Percentiles rank a stretch among this genome's conserved stretches.
phyloP scores from a whole-genome alignment of 2,113 vertebrate genomes.

The Cyanoderma ruficeps region DNA sequence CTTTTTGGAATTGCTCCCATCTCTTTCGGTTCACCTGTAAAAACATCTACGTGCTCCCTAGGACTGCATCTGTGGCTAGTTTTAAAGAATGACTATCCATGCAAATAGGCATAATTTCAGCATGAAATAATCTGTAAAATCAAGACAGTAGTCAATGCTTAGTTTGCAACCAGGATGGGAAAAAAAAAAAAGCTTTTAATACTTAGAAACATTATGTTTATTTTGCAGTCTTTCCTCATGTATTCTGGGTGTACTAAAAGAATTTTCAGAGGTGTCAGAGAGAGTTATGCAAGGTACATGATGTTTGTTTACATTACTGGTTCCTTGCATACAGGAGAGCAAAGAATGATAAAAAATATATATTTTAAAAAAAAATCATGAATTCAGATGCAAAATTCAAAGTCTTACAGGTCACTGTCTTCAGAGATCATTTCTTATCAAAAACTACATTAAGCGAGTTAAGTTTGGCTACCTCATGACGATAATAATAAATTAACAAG shows the following conservation, averaged over 20 bases:
- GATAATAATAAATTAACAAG: background rate
- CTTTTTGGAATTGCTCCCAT: slow-evolving; percentile 83
- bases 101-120: slow-evolving; percentile 83
- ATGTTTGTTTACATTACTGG: slow-evolving; percentile 14
- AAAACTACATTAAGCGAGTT: background rate
- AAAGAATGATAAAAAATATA: background rate
- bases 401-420: background rate
- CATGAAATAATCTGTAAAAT: slow-evolving; percentile 81
- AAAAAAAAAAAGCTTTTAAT: background rate
- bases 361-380: background rate
- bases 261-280: slow-evolving; percentile 44
- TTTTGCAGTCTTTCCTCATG: slow-evolving; percentile 17
- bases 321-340: slow-evolving; percentile 11
- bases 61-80: slow-evolving; percentile 84
- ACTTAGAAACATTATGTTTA: background rate
- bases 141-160: slow-evolving; percentile 70
- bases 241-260: slow-evolving; percentile 19
- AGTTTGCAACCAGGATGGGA: slow-evolving; percentile 5
- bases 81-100: slow-evolving; percentile 86
- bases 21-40: slow-evolving; percentile 89
- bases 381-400: slow-evolving; percentile 17
- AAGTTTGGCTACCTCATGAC: background rate
- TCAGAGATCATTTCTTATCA: background rate
- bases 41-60: slow-evolving; percentile 87
- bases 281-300: background rate